A percentile compares a stretch with the other conserved stretches of the same genome.
phyloP scores from a whole-genome alignment of 2,888 invertebrate species.

The Drosophila flavopinicola region DNA sequence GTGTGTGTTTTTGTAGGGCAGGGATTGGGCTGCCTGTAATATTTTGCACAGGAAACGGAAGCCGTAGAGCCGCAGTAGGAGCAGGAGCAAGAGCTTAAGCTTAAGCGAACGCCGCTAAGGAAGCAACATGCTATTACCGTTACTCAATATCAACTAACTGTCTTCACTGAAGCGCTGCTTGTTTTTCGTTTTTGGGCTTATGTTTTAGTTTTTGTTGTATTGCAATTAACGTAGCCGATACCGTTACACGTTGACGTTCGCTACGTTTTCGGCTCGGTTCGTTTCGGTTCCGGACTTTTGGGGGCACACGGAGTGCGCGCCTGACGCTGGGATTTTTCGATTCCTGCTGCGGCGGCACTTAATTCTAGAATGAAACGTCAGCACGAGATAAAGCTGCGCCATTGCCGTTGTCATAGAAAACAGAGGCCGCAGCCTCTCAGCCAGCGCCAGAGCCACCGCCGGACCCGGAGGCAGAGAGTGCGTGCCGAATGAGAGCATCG shows the following conservation, averaged over 20 bases:
- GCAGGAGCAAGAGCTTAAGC: not conserved
- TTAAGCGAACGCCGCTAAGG: not conserved
- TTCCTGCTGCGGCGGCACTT: constrained; percentile 83
- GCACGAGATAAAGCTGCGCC: constrained; percentile 56
- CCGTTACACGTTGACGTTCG: constrained; percentile 42
- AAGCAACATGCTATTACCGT: constrained; percentile 6
- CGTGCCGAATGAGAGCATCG: constrained; percentile 25
- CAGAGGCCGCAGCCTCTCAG: constrained; percentile 57
- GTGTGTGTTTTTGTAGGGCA: constrained; percentile 47
- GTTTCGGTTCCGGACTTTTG: constrained; percentile 43
- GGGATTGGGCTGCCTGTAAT: constrained; percentile 15
- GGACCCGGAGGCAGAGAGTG: constrained; percentile 23
- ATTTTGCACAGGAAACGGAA: constrained; percentile 22
- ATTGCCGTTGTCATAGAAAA: constrained; percentile 45
- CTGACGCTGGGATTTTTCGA: constrained; percentile 56
- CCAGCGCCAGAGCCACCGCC: constrained; percentile 15
- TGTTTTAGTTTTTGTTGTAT: constrained; percentile 23
- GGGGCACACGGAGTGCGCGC: constrained; percentile 63
- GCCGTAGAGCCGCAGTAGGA: too few relatives aligned
- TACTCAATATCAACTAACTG: constrained; percentile 8
- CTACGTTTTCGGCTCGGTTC: constrained; percentile 18
- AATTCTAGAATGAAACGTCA: constrained; percentile 80
- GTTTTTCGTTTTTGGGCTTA: not conserved
- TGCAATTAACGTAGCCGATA: constrained; percentile 36
- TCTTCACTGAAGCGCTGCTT: not conserved